A percentile compares a stretch with the other conserved stretches of the same genome.
These are phyloP conservation scores for Rhabdophis nuchalis DNA, from an alignment of 2,797 vertebrate genomes.

Conservation along the genomic window DNA sequence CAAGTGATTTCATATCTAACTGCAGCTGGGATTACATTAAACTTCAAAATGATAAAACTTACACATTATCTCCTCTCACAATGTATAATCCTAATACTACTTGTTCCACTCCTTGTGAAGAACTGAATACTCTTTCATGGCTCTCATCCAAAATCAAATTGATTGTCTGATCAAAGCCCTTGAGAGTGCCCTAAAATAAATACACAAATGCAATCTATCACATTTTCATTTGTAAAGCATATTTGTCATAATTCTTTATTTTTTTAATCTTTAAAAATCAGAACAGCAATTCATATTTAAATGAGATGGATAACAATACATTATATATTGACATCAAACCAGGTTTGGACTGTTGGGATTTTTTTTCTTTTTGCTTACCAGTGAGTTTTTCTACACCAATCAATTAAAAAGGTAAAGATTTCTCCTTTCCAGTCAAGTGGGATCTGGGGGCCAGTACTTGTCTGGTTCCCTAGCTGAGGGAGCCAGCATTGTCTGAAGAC, in stretches of 20 bases:
- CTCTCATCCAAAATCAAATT: conserved; percentile 99
- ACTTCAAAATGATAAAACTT: conserved; percentile 66
- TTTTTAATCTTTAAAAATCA: background rate
- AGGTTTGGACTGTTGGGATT: background rate
- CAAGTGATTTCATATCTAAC: too few relatives aligned
- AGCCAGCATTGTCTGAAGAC: background rate
- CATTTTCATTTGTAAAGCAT: background rate
- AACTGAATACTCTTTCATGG: conserved; percentile 97
- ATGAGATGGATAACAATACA: background rate
- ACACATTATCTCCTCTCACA: conserved; percentile 98
- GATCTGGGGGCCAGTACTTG: background rate
- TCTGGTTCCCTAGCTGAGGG: background rate
- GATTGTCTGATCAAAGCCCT: conserved; percentile 99
- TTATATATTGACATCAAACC: background rate
- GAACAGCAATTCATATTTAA: background rate
- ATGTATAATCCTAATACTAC: conserved; percentile 97
- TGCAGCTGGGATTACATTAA: background rate
- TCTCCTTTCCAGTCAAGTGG: background rate
- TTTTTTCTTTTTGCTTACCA: background rate
- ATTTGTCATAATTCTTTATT: background rate
- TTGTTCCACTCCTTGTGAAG: conserved; percentile 96
- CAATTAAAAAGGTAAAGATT: background rate
- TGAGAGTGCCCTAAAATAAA: conserved; percentile 85
- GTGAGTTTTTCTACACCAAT: background rate
- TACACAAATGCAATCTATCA: background rate